Base-by-base conservation (phyloP, 2,888 invertebrate species). In the Sipha maydis region DNA sequence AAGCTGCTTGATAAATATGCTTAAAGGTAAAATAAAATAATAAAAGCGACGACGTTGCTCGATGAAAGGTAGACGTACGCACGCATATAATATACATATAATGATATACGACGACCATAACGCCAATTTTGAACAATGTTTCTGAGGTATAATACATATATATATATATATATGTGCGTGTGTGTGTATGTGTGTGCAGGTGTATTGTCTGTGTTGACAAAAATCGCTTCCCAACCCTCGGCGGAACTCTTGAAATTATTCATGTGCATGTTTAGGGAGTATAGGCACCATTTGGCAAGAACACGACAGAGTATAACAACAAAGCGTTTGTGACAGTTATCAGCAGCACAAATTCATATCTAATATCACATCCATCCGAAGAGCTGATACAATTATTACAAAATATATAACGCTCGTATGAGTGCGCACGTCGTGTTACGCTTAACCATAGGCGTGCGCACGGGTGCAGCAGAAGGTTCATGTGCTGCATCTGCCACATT, bases 251-350 rank as follows among this genome's bases (percentile, higher is more conserved):
- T 19, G 34, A 73, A n/a, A 54, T 83, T 54, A 56, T 83, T 73
- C 48, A 31, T 54, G 38, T 34, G 67, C 21, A 48, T 21, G 8
- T 34, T 4, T 2, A 34, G 34, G 34, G 34, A 34, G 3, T 2
- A 34, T 34, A 4, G 41, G 54, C 73, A 54, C 54, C 83, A 25
- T 73, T 71, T 54, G 83, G 17, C 48, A 48, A 14, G n/a, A 21
- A 73, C 31, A 28, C 25, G 54, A 54, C 54, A 0, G 71, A n/a
- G 28, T 28, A 28, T 28, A 4, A 69, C 48, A 75, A 56, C 73
- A 73, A 83, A 56, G 56, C n/a, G 73, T 73, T 73, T 11, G 56
- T 48, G 31, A 73, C 73, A 34, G 73, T 34, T 73, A 54, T 75
- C 31, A n/a, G n/a, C 73, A 38, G 31, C n/a, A 19, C 19, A 34